These are phyloP conservation scores for Pollenia griseotomentosa DNA, from an alignment of 2,888 invertebrate genomes.

Conservation along the genomic window DNA sequence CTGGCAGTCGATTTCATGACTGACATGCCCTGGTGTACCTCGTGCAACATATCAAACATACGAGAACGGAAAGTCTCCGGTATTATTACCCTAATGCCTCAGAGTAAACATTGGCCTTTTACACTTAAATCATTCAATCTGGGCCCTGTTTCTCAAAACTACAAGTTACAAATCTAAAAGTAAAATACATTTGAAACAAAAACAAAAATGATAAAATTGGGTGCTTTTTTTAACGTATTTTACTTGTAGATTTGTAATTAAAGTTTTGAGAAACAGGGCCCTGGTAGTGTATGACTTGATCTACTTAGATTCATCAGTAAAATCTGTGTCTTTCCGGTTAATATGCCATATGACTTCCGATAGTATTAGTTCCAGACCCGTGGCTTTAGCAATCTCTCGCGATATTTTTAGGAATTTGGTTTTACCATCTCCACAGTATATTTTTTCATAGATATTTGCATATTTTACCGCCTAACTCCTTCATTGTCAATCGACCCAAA, in stretches of 20 bases:
- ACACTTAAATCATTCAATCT: slow-evolving; percentile 36
- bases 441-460: slow-evolving; percentile 33
- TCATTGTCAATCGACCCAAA: slow-evolving; percentile 47
- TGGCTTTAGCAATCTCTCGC: slow-evolving; percentile 33
- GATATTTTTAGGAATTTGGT: slow-evolving; percentile 45
- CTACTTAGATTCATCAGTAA: slow-evolving; percentile 42
- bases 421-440: slow-evolving; percentile 44
- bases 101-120: slow-evolving; percentile 47
- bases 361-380: slow-evolving; percentile 15
- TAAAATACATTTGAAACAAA: too few species aligned
- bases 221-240: too few species aligned
- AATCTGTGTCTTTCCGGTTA: slow-evolving; percentile 9
- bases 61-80: background rate
- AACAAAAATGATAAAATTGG: too few species aligned
- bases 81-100: slow-evolving; percentile 46
- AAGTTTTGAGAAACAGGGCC: background rate
- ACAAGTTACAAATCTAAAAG: too few species aligned
- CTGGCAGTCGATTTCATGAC: slow-evolving; percentile 56
- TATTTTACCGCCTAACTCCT: background rate
- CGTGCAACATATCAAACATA: slow-evolving; percentile 29
- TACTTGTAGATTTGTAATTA: too few species aligned
- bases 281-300: slow-evolving; percentile 36
- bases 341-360: slow-evolving; percentile 24
- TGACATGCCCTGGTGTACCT: slow-evolving; percentile 49
- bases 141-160: too few species aligned